A percentile compares a stretch with the other conserved stretches of the same genome.
Conservation (phyloP, 2,797 vertebrate species). For the Muscicapa striata region DNA sequence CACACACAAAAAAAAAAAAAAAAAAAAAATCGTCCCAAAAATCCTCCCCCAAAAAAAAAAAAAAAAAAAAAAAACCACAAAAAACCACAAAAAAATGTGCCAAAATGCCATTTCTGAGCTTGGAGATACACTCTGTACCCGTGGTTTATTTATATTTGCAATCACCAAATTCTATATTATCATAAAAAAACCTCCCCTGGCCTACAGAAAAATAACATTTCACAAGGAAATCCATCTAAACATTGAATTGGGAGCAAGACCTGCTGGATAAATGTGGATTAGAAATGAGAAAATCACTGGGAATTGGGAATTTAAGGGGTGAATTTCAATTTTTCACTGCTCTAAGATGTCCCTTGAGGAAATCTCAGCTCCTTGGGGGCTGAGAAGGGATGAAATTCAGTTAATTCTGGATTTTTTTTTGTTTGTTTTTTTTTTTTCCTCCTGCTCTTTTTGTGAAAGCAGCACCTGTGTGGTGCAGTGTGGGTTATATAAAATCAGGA, state of each 20-base stretch:
- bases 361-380: not conserved
- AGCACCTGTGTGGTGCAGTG: not conserved
- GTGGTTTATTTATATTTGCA: not conserved
- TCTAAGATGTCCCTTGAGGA: not conserved
- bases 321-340: not conserved
- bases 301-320: not conserved
- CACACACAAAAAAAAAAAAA: too few relatives aligned
- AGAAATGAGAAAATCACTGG: not conserved
- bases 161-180: not conserved
- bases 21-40: too few relatives aligned
- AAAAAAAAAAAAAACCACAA: too few relatives aligned
- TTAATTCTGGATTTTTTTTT: not conserved
- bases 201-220: not conserved
- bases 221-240: not conserved
- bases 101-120: not conserved
- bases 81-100: too few relatives aligned
- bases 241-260: not conserved
- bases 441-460: not conserved
- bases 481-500: not conserved
- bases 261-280: not conserved
- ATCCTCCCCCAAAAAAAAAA: not conserved
- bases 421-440: not conserved
- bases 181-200: not conserved
- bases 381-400: not conserved
- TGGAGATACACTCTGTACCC: rapidly evolving